Conservation (phyloP, 2,888 invertebrate species). For the Pyrgus malvae region DNA sequence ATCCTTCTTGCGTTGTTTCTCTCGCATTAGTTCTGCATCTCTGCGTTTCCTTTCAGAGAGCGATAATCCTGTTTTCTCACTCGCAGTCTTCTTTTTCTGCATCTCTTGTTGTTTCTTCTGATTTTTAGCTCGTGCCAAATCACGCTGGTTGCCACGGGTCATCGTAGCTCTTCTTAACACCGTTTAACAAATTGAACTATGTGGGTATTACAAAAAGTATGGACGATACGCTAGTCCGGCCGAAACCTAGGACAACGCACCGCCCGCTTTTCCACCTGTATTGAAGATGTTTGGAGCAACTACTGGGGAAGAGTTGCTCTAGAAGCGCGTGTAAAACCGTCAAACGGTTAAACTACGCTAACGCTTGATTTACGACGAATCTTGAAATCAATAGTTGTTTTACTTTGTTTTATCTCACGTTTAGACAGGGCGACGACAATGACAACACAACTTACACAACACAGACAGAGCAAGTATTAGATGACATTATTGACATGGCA, state of each 20-base stretch:
- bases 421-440: too few relatives aligned
- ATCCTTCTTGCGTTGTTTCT: conserved; percentile 91
- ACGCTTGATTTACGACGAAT: not conserved
- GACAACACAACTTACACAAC: too few relatives aligned
- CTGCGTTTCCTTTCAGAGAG: conserved; percentile 93
- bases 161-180: conserved; percentile 51
- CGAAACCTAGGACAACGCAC: conserved; percentile 82
- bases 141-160: conserved; percentile 94
- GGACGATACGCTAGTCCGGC: conserved; percentile 81
- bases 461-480: too few relatives aligned
- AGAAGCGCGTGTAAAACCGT: not conserved
- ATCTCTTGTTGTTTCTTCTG: conserved; percentile 90
- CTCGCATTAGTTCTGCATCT: conserved; percentile 94
- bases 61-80: conserved; percentile 89
- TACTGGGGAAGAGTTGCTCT: not conserved
- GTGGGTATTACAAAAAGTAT: conserved; percentile 49
- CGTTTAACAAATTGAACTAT: conserved; percentile 36
- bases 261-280: conserved; percentile 68
- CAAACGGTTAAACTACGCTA: not conserved
- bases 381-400: conserved; percentile 15
- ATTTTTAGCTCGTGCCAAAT: conserved; percentile 95
- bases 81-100: conserved; percentile 84
- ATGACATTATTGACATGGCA: too few relatives aligned
- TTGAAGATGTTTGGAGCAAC: conserved; percentile 39
- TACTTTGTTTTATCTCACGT: not conserved